A percentile compares a stretch with the other conserved stretches of the same genome.
Evolutionary conservation across 2,797 vertebrate genomes (phyloP).

Genomic region (Agapornis canus): DNA sequence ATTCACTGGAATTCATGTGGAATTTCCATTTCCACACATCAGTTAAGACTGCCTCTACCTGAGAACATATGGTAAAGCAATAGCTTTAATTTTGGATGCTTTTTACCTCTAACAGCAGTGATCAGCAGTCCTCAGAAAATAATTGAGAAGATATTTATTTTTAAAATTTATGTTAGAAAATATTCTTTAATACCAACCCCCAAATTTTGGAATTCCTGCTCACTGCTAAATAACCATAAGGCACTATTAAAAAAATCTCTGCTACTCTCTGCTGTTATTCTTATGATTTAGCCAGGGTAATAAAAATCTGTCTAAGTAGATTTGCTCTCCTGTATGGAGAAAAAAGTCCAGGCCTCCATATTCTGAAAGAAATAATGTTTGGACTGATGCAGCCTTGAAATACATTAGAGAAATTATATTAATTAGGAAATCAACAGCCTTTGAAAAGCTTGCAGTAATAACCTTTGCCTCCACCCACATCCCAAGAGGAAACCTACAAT

Average conservation of each 20-base stretch:
- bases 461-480: not conserved
- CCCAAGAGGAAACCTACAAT: not conserved
- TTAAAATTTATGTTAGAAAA: not conserved
- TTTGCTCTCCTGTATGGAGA: not conserved
- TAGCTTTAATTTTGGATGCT: not conserved
- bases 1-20: not conserved
- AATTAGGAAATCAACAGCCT: slow-evolving; percentile 11
- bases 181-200: not conserved
- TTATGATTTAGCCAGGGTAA: not conserved
- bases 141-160: not conserved
- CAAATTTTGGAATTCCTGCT: not conserved
- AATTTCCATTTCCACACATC: not conserved
- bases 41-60: not conserved
- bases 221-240: not conserved
- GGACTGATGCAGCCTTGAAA: not conserved
- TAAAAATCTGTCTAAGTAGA: not conserved
- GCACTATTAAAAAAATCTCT: not conserved
- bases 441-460: not conserved
- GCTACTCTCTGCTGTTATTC: not conserved
- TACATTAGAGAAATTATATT: not conserved
- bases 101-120: not conserved
- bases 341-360: not conserved
- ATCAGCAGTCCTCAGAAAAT: not conserved
- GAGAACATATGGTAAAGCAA: not conserved
- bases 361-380: not conserved